Percentiles rank a stretch among this genome's conserved stretches.
phyloP scores from a whole-genome alignment of 2,888 invertebrate species.

The Cheilosia vulpina region DNA sequence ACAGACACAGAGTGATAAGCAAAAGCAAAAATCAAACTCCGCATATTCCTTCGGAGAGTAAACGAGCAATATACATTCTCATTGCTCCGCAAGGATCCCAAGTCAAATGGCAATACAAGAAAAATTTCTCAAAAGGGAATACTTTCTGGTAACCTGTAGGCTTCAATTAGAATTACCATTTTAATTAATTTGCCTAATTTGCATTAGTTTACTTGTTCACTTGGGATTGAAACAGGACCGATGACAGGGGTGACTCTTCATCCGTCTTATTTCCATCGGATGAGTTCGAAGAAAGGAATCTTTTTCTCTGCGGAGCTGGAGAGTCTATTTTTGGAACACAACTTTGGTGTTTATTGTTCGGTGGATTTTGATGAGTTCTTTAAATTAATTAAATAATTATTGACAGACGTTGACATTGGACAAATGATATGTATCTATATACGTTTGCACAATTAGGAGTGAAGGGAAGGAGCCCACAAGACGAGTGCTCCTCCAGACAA shows the following conservation, averaged over 20 bases:
- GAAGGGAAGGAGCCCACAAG: too few relatives aligned
- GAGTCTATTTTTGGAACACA: neutral
- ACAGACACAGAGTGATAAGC: neutral
- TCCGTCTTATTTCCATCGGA: neutral
- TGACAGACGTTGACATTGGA: constrained; percentile 24
- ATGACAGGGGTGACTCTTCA: neutral
- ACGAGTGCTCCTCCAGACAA: too few relatives aligned
- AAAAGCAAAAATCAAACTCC: neutral
- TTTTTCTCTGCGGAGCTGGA: neutral
- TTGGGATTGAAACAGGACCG: constrained; percentile 6
- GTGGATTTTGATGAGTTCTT: constrained; percentile 17
- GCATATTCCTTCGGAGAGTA: neutral
- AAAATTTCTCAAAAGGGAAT: neutral
- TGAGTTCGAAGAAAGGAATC: constrained; percentile 4
- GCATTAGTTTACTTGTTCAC: constrained; percentile 33
- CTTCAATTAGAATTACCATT: constrained; percentile 59
- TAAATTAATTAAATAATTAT: constrained; percentile 31
- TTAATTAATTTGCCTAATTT: constrained; percentile 58
- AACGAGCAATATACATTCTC: neutral
- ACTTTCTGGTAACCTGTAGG: constrained; percentile 13
- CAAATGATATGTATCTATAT: constrained; percentile 2
- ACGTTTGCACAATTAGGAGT: too few relatives aligned
- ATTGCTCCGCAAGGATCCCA: neutral
- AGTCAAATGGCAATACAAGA: constrained; percentile 21
- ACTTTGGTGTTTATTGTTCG: constrained; percentile 2